A percentile compares a stretch with the other conserved stretches of the same genome.
phyloP scores from a whole-genome alignment of 2,113 vertebrate genomes.

The Willisornis vidua region DNA sequence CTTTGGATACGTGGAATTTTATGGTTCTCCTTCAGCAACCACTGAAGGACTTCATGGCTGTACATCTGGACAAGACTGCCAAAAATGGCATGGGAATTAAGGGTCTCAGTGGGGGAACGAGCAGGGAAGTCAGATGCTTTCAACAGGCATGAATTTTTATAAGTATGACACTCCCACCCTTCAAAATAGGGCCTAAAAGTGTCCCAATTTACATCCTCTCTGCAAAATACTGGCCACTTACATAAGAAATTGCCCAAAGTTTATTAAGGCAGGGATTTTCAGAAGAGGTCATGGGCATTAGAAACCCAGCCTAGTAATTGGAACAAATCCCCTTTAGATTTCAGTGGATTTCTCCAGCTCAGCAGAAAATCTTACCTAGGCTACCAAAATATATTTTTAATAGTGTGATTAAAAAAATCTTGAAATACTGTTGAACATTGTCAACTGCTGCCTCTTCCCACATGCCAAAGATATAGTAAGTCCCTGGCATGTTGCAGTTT shows the following conservation, averaged over 20 bases:
- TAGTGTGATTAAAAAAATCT: neutral
- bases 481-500: neutral
- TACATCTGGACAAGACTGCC: neutral
- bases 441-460: neutral
- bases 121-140: neutral
- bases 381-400: neutral
- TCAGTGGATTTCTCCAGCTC: conserved; percentile 38
- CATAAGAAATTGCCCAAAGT: neutral
- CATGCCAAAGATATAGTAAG: neutral
- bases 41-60: neutral
- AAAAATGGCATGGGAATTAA: neutral
- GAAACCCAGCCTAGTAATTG: neutral
- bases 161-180: neutral
- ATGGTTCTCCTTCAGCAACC: neutral
- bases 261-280: neutral
- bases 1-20: fast-evolving
- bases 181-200: neutral
- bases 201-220: neutral
- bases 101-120: neutral
- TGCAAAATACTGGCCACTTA: neutral
- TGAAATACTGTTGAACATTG: neutral
- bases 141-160: neutral
- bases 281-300: neutral
- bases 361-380: conserved; percentile 27
- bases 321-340: conserved; percentile 24